Conservation (phyloP, 2,888 invertebrate species). For the Hydrotaea cyrtoneurina region DNA sequence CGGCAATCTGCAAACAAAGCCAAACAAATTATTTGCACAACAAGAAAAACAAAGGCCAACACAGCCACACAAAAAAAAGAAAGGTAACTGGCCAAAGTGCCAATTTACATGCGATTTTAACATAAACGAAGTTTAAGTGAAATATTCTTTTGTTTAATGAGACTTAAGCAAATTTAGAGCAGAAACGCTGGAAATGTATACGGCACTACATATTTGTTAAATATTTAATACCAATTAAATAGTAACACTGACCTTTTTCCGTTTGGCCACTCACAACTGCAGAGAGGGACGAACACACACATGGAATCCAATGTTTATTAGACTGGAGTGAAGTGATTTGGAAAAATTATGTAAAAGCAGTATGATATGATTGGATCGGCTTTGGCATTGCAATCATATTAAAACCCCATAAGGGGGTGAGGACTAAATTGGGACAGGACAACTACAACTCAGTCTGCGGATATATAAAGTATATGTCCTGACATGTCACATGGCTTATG, state of each 20-base stretch:
- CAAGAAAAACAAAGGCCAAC: constrained; percentile 13
- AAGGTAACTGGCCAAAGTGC: constrained; percentile 24
- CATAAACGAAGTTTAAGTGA: constrained; percentile 44
- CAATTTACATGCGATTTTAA: constrained; percentile 48
- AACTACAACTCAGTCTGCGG: no score
- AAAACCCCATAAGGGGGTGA: no score
- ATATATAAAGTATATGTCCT: no score
- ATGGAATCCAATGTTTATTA: neutral
- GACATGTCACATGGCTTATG: no score
- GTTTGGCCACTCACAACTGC: neutral
- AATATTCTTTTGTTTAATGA: constrained; percentile 32
- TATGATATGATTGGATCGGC: no score
- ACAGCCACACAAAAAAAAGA: neutral
- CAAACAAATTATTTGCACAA: constrained; percentile 52
- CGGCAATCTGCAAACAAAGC: constrained; percentile 47
- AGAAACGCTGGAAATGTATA: neutral
- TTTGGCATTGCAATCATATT: no score
- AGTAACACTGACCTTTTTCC: constrained; percentile 55
- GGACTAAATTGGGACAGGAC: no score
- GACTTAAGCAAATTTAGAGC: constrained; percentile 32
- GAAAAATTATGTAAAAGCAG: neutral
- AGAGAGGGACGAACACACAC: neutral
- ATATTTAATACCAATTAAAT: constrained; percentile 59
- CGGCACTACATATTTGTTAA: constrained; percentile 9
- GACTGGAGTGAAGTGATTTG: neutral